These are phyloP conservation scores for Scylla paramamosain DNA, from an alignment of 1,140 invertebrate species.

Conservation along the genomic window DNA sequence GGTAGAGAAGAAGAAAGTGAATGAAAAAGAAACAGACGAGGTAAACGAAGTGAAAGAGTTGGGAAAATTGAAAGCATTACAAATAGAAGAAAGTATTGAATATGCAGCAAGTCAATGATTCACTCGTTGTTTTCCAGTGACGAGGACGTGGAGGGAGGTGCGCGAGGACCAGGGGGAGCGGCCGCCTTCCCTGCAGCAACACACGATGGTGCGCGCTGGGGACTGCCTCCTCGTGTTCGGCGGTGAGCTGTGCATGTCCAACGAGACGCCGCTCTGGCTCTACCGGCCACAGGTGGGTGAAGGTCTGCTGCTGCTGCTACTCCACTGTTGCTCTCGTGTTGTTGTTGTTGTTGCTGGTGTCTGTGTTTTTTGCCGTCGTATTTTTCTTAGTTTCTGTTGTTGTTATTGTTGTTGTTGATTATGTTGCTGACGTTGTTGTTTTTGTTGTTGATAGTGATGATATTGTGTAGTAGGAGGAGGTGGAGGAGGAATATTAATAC, in stretches of 20 bases:
- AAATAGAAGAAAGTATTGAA: not conserved
- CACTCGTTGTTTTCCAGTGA: slow-evolving; percentile 78
- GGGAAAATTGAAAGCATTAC: too few relatives aligned
- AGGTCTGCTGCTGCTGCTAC: not conserved
- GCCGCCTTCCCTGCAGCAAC: slow-evolving; percentile 91
- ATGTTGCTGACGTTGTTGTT: too few relatives aligned
- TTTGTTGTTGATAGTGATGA: too few relatives aligned
- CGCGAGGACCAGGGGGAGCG: slow-evolving; percentile 83
- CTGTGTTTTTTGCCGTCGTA: not conserved
- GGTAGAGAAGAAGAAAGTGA: not conserved
- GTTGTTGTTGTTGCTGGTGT: not conserved
- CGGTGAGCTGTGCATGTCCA: slow-evolving; percentile 91
- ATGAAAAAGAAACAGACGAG: not conserved
- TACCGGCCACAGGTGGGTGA: slow-evolving; percentile 88
- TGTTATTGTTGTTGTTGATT: too few relatives aligned
- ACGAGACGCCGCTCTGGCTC: slow-evolving; percentile 93
- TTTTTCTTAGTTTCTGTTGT: too few relatives aligned
- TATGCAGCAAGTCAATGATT: not conserved
- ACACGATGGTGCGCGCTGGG: slow-evolving; percentile 89
- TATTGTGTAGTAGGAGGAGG: too few relatives aligned
- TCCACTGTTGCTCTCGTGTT: not conserved
- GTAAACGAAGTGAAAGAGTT: too few relatives aligned
- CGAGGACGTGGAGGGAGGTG: slow-evolving; percentile 81
- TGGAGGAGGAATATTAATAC: too few relatives aligned
- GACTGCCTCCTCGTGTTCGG: slow-evolving; percentile 92